Conservation (phyloP, 1,140 invertebrate genomes). For the Euura saliciscinereae region DNA sequence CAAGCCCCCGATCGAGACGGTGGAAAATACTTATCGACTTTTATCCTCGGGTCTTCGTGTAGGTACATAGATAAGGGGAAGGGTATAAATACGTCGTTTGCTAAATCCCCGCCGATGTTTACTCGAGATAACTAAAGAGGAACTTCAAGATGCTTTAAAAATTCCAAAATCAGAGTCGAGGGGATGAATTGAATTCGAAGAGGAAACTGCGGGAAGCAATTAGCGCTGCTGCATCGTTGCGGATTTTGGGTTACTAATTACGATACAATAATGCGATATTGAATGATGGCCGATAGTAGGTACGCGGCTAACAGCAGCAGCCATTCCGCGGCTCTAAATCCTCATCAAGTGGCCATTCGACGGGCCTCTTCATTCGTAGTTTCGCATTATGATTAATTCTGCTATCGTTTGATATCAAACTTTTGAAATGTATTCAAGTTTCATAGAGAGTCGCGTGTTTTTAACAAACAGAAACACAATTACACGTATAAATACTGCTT, state of each 20-base stretch:
- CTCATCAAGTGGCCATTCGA: not conserved
- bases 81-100: not conserved
- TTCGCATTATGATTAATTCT: not conserved
- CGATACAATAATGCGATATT: not conserved
- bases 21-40: constrained; percentile 1
- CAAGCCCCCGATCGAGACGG: not conserved
- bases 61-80: not conserved
- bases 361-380: not conserved
- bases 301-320: not conserved
- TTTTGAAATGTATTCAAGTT: no score
- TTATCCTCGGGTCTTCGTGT: not conserved
- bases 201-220: no score
- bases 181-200: no score
- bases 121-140: no score
- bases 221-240: no score
- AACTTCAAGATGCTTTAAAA: no score
- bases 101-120: no score
- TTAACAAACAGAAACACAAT: no score
- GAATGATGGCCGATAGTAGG: not conserved
- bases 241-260: no score
- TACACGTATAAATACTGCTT: not conserved
- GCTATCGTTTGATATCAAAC: no score
- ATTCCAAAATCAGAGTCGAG: no score
- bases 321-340: not conserved
- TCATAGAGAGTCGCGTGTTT: no score